Conservation (phyloP, 2,113 vertebrate genomes). For the Dinomys branickii region DNA sequence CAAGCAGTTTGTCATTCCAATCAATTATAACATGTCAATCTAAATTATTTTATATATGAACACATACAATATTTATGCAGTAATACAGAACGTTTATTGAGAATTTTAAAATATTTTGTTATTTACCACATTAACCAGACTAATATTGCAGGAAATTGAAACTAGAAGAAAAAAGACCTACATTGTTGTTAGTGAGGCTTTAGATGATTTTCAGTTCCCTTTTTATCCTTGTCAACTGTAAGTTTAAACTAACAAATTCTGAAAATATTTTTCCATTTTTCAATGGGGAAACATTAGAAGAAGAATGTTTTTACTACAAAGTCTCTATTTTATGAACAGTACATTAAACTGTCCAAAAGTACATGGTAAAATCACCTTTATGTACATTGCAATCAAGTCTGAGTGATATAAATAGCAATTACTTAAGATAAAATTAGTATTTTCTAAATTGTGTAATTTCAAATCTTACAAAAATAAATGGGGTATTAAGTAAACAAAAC, state of each 20-base stretch:
- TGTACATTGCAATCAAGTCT: background rate
- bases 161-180: background rate
- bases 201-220: background rate
- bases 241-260: background rate
- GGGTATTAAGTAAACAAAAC: background rate
- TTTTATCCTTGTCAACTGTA: background rate
- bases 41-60: background rate
- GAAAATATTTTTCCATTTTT: background rate
- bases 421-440: background rate
- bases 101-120: background rate
- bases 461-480: background rate
- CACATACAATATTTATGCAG: background rate
- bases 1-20: slow-evolving; percentile 21
- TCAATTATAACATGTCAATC: background rate
- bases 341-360: background rate
- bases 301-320: background rate
- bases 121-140: background rate
- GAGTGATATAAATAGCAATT: background rate
- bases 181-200: background rate
- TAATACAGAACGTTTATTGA: background rate
- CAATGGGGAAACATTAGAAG: background rate
- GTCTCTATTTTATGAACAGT: background rate
- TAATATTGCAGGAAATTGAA: background rate
- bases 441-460: background rate
- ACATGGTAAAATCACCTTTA: background rate